Percentiles rank a stretch among this genome's conserved stretches.
Evolutionary conservation across 1,140 invertebrate genomes (phyloP).

Genomic region (Drosophila ficusphila): DNA sequence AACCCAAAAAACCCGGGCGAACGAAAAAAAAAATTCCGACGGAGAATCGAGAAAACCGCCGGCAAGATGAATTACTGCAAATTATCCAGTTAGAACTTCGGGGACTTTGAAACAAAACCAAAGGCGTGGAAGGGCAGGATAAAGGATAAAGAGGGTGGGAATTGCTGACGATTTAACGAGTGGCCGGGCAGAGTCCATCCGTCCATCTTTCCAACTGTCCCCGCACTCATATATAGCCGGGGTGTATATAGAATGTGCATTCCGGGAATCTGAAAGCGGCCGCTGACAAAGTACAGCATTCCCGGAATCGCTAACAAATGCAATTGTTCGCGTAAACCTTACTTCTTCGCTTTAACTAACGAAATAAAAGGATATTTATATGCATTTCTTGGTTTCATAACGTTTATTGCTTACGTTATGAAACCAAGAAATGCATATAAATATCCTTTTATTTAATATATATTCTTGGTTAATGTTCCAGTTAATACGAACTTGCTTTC

Average conservation of each 20-base stretch:
- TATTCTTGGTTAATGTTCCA: too few relatives aligned
- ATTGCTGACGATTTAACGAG: conserved; percentile 48
- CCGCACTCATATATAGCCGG: conserved; percentile 17
- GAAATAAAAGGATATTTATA: background rate
- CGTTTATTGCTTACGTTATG: too few relatives aligned
- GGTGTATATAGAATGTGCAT: conserved; percentile 13
- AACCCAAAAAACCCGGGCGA: conserved; percentile 18
- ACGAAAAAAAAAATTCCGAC: conserved; percentile 17
- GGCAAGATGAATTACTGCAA: conserved; percentile 79
- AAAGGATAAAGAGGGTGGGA: conserved; percentile 17
- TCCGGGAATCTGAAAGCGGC: conserved; percentile 10
- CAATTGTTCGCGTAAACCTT: conserved; percentile 13
- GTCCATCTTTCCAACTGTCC: conserved; percentile 25
- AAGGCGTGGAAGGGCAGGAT: conserved; percentile 31
- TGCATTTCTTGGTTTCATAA: background rate
- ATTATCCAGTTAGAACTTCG: conserved; percentile 75
- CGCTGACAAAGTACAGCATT: conserved; percentile 16
- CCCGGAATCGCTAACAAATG: conserved; percentile 25
- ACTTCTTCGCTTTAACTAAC: background rate
- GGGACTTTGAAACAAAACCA: conserved; percentile 56
- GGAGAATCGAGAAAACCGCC: conserved; percentile 44
- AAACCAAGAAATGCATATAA: background rate
- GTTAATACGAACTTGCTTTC: too few relatives aligned
- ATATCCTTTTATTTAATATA: background rate
- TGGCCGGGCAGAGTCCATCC: conserved; percentile 30